Base-by-base conservation (phyloP, 2,113 vertebrate species). In the Archilochus colubris region DNA sequence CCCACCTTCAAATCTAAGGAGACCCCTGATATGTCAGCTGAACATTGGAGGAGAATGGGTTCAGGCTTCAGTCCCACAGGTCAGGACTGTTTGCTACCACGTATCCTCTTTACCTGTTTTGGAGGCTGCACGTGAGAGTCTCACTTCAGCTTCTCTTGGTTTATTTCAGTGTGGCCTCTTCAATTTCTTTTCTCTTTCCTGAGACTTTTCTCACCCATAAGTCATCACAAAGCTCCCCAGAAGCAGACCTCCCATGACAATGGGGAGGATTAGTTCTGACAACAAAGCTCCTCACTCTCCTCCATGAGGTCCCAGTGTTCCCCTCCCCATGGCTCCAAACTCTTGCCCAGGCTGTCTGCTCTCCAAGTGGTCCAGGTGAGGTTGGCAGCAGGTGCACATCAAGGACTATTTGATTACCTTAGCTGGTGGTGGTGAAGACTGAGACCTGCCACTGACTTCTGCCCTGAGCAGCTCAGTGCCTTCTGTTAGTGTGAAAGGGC, bases 361-460 rank as follows among this genome's bases (percentile, higher is more conserved):
- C 59, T 68, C 2, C 1, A 7, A 0, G 2, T 9, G 7, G 10
- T 68, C 36, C 43, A 55, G 54, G 59, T 1, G 1, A 66, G 33
- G 28, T 11, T 4, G 2, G 31, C 40, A n/a, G 43, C 0, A 6
- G 28, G 25, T 62, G 6, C 23, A 54, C 38, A 44, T 51, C 62
- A 72, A 53, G 16, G 7, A 19, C 33, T 7, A 1, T 36, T 57
- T 55, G 40, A 51, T 66, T 55, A 68, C 21, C 62, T 31, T 50
- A 61, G 64, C 70, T 22, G 22, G 28, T 53, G 48, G 27, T 76
- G 51, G 22, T 27, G 0, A 0, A 67, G 51, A 30, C 19, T 53
- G 50, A 14, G 48, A 66, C 6, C 43, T 86, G 64, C 36, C 2
- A 1, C 36, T 55, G 64, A 30, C 6, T 84, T 25, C 44, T 7